phyloP scores from a whole-genome alignment of 2,888 invertebrate genomes.

The Rhyacophila evoluta region DNA sequence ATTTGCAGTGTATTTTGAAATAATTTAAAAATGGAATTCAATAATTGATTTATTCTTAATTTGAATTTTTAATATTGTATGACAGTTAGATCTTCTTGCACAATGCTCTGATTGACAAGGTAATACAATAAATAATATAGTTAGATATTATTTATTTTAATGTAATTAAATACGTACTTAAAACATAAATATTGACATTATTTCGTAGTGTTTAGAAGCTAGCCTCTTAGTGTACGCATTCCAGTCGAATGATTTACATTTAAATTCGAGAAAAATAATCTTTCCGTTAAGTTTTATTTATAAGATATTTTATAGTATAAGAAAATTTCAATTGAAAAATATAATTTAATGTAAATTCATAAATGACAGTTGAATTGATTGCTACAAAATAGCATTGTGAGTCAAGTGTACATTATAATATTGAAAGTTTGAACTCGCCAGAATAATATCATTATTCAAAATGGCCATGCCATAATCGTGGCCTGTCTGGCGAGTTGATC shows the following conservation, averaged over 20 bases:
- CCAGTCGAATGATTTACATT: conserved; percentile 41
- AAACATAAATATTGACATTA: conserved; percentile 48
- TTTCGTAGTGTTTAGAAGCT: conserved; percentile 47
- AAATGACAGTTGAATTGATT: conserved; percentile 28
- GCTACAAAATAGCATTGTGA: conserved; percentile 26
- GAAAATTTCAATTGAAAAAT: conserved; percentile 13
- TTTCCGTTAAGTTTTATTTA: conserved; percentile 30
- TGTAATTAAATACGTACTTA: conserved; percentile 52
- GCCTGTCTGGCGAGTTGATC: conserved; percentile 51
- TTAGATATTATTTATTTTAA: conserved; percentile 55
- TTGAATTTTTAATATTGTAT: background rate
- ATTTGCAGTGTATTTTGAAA: background rate
- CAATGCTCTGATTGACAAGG: conserved; percentile 40
- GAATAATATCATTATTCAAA: conserved; percentile 26
- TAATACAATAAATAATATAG: conserved; percentile 51
- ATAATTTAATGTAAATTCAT: conserved; percentile 30
- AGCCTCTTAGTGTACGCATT: conserved; percentile 43
- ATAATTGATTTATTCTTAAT: background rate
- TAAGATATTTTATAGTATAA: conserved; percentile 27
- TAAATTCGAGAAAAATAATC: conserved; percentile 40
- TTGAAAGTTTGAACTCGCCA: conserved; percentile 23
- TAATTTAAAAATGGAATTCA: too few relatives aligned
- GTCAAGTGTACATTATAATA: conserved; percentile 33
- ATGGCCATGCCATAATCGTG: background rate
- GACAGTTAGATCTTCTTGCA: background rate